Evolutionary conservation across 2,113 vertebrate genomes (phyloP).

Genomic region (Benitochromis conjunctus): DNA sequence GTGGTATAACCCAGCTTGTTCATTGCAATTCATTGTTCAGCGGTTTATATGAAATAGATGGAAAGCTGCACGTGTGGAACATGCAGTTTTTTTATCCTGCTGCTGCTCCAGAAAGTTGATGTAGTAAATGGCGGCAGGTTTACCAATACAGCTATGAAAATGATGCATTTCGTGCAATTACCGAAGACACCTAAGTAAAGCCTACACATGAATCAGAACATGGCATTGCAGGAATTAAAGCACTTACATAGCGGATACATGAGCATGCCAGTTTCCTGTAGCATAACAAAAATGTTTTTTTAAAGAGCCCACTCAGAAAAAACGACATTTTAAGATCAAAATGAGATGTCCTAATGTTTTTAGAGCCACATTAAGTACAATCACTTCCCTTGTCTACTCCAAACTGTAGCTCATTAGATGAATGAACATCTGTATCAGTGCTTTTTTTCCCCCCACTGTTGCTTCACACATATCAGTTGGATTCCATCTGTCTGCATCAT

Average conservation of each 20-base stretch:
- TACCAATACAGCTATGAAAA: not conserved
- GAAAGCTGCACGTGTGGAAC: not conserved
- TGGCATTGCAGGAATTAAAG: not conserved
- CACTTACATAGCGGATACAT: not conserved
- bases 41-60: not conserved
- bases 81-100: not conserved
- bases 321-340: not conserved
- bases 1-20: not conserved
- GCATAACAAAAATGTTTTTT: not conserved
- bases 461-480: not conserved
- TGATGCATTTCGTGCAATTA: accelerated
- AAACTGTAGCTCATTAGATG: not conserved
- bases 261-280: not conserved
- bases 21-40: not conserved
- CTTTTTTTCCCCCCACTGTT: not conserved
- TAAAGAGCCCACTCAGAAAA: not conserved
- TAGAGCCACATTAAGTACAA: not conserved
- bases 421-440: not conserved
- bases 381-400: not conserved
- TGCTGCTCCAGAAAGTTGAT: not conserved
- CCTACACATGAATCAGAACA: not conserved
- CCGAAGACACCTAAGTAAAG: not conserved
- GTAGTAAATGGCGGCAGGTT: not conserved
- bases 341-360: not conserved
- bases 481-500: not conserved